phyloP scores from a whole-genome alignment of 2,888 invertebrate species.

The Epistrophe grossulariae region DNA sequence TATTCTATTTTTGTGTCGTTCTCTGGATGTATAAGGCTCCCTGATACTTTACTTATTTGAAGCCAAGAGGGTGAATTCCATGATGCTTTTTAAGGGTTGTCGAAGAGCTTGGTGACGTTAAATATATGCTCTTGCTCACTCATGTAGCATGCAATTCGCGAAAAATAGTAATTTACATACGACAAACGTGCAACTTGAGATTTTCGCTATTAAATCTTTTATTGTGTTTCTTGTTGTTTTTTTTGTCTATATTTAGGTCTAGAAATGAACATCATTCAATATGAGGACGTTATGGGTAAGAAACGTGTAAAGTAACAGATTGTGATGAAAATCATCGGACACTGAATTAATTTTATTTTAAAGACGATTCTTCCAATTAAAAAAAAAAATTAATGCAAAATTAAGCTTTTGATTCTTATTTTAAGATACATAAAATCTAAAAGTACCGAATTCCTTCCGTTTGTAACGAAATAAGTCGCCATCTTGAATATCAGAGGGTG shows the following conservation, averaged over 20 bases:
- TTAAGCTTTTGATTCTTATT: no score
- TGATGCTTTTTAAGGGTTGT: not conserved
- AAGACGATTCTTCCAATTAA: no score
- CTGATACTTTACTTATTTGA: slow-evolving; percentile 2
- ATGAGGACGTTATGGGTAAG: not conserved
- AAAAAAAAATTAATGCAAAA: no score
- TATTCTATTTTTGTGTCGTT: slow-evolving; percentile 34
- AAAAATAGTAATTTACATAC: slow-evolving; percentile 66
- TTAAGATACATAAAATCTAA: no score
- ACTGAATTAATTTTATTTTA: not conserved
- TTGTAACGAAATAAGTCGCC: no score
- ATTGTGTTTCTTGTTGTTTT: slow-evolving; percentile 20
- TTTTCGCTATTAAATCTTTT: slow-evolving; percentile 62
- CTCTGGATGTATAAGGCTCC: not conserved
- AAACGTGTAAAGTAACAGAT: not conserved
- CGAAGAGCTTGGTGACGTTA: not conserved
- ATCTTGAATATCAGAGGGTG: no score
- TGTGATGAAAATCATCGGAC: slow-evolving; percentile 20
- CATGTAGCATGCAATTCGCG: slow-evolving; percentile 55
- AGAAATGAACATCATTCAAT: slow-evolving; percentile 52
- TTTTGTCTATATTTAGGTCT: not conserved
- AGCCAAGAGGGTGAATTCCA: not conserved
- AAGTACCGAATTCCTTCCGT: no score
- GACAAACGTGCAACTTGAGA: slow-evolving; percentile 69
- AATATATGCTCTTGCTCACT: slow-evolving; percentile 7